Conservation (phyloP, 2,888 invertebrate genomes). For the Sicus ferrugineus region DNA sequence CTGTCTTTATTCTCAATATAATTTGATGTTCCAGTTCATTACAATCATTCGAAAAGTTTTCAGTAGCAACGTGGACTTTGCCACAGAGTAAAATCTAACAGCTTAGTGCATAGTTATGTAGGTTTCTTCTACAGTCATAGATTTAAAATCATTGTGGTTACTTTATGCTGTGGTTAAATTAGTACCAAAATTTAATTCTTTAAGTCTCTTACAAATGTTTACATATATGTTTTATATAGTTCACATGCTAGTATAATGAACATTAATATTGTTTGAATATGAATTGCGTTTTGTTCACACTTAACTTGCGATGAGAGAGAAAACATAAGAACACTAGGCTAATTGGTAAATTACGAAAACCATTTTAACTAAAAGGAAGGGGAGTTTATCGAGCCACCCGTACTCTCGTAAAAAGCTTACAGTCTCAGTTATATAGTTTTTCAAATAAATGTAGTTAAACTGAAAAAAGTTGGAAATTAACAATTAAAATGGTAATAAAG, state of each 20-base stretch:
- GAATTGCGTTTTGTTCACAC: constrained; percentile 38
- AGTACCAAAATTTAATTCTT: constrained; percentile 24
- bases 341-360: background rate
- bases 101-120: constrained; percentile 28
- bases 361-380: background rate
- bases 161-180: constrained; percentile 17
- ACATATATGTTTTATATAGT: constrained; percentile 22
- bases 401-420: constrained; percentile 31
- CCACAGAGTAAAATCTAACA: constrained; percentile 21
- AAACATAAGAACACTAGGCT: background rate
- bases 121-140: constrained; percentile 20
- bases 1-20: constrained; percentile 33
- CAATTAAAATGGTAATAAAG: too few species aligned
- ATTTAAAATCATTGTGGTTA: constrained; percentile 27
- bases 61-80: constrained; percentile 14
- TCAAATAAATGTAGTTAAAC: too few species aligned
- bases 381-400: constrained; percentile 19
- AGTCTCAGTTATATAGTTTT: too few species aligned
- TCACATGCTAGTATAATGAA: constrained; percentile 31
- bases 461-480: too few species aligned
- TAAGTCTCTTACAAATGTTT: constrained; percentile 29
- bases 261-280: constrained; percentile 27
- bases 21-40: constrained; percentile 21
- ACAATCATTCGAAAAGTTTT: constrained; percentile 11
- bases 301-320: constrained; percentile 38